Conservation (phyloP, 2,113 vertebrate genomes). For the Notothenia rossii region DNA sequence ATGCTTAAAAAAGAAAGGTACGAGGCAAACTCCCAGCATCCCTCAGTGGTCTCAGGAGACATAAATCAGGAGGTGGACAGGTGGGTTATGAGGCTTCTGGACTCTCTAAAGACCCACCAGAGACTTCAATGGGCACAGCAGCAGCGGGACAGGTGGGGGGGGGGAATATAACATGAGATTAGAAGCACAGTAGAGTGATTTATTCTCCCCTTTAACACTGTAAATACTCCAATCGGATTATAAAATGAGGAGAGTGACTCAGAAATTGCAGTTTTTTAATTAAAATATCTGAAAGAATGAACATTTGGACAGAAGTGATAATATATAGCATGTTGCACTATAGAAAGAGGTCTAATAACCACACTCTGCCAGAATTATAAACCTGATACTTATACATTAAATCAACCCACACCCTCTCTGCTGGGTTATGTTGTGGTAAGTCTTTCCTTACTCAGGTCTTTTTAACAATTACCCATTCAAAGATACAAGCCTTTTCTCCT, state of each 20-base stretch:
- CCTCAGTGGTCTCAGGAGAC: conserved; percentile 37
- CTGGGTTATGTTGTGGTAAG: no score
- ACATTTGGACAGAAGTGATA: background rate
- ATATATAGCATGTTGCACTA: background rate
- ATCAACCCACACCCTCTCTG: background rate
- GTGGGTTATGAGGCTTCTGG: conserved; percentile 66
- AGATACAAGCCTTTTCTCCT: background rate
- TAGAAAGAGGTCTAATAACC: background rate
- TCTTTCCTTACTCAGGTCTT: no score
- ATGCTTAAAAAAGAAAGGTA: background rate
- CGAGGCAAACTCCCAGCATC: conserved; percentile 12
- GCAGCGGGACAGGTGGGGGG: conserved; percentile 64
- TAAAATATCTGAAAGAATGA: background rate
- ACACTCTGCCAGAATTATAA: background rate
- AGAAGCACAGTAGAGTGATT: conserved; percentile 32
- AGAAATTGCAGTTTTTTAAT: background rate
- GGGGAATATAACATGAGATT: conserved; percentile 57
- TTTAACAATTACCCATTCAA: background rate
- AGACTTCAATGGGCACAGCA: conserved; percentile 45
- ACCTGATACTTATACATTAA: background rate
- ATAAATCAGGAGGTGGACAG: conserved; percentile 72
- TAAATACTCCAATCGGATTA: background rate
- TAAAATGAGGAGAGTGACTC: background rate
- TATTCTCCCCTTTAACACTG: conserved; percentile 3
- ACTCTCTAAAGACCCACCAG: conserved; percentile 67